Percentiles rank a stretch among this genome's conserved stretches.
Evolutionary conservation across 2,113 vertebrate species (phyloP).

Genomic region (Zeus faber): DNA sequence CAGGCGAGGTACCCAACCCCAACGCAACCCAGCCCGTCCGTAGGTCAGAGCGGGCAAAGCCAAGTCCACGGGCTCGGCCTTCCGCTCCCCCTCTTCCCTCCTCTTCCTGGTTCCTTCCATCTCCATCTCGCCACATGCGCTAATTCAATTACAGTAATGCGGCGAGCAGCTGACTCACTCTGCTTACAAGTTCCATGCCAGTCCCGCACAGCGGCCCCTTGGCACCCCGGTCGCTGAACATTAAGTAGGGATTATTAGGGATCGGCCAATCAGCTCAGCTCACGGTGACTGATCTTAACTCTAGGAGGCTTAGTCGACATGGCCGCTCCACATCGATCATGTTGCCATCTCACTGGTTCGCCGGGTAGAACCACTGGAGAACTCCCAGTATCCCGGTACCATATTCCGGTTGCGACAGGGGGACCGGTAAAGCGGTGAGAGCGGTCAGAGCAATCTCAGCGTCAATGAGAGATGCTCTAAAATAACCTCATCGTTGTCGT

Average conservation of each 20-base stretch:
- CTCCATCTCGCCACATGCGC: not conserved
- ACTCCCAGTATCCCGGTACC: not conserved
- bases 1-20: too few relatives aligned
- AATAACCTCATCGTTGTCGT: too few relatives aligned
- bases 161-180: slow-evolving; percentile 42
- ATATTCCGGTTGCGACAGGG: too few relatives aligned
- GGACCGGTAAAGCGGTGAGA: too few relatives aligned
- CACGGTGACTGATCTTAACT: slow-evolving; percentile 31
- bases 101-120: too few relatives aligned
- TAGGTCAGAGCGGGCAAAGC: not conserved
- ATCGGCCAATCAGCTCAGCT: slow-evolving; percentile 61
- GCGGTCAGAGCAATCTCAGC: too few relatives aligned
- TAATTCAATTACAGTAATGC: slow-evolving; percentile 64
- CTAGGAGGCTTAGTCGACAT: slow-evolving; percentile 38
- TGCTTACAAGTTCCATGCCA: slow-evolving; percentile 36
- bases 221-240: slow-evolving; percentile 49
- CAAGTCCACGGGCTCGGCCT: too few relatives aligned
- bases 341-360: too few relatives aligned
- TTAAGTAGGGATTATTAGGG: slow-evolving; percentile 68
- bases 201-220: slow-evolving; percentile 41
- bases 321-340: slow-evolving; percentile 35
- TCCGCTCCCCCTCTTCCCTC: not conserved
- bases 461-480: too few relatives aligned
- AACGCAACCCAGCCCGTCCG: too few relatives aligned
- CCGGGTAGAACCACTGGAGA: not conserved